These are phyloP conservation scores for Tamandua tetradactyla DNA, from an alignment of 2,797 vertebrate genomes.

Conservation along the genomic window DNA sequence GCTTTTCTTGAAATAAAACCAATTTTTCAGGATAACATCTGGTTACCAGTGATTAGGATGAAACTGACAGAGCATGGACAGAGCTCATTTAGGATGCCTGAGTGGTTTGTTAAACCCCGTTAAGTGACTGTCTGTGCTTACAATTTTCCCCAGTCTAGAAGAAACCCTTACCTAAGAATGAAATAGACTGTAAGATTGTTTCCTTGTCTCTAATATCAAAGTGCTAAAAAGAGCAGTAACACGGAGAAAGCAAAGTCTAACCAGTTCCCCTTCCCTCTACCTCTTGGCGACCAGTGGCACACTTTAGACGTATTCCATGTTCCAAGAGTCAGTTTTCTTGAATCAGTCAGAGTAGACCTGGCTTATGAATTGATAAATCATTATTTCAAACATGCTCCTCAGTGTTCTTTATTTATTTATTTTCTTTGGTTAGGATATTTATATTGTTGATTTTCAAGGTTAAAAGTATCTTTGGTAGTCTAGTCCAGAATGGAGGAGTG, in stretches of 20 bases:
- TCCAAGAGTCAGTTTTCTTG: not conserved
- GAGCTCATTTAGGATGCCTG: not conserved
- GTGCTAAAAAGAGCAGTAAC: not conserved
- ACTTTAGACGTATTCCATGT: not conserved
- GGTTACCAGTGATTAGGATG: not conserved
- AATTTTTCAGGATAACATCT: not conserved
- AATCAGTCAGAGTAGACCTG: not conserved
- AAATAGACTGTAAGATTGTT: not conserved
- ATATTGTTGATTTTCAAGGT: slow-evolving; percentile 13
- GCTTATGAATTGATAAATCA: slow-evolving; percentile 45
- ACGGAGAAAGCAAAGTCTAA: not conserved
- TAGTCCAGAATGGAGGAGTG: not conserved
- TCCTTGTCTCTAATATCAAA: not conserved
- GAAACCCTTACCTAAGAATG: not conserved
- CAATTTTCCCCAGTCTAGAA: not conserved
- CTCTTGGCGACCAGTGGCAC: not conserved
- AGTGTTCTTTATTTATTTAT: not conserved
- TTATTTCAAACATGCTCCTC: not conserved
- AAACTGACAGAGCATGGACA: not conserved
- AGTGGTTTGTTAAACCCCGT: not conserved
- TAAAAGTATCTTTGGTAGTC: not conserved
- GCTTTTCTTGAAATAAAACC: not conserved
- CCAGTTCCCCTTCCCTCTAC: not conserved
- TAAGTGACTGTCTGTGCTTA: not conserved
- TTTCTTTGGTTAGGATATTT: not conserved